Evolutionary conservation across 2,888 invertebrate species (phyloP).

Genomic region (Anoncus sp.): DNA sequence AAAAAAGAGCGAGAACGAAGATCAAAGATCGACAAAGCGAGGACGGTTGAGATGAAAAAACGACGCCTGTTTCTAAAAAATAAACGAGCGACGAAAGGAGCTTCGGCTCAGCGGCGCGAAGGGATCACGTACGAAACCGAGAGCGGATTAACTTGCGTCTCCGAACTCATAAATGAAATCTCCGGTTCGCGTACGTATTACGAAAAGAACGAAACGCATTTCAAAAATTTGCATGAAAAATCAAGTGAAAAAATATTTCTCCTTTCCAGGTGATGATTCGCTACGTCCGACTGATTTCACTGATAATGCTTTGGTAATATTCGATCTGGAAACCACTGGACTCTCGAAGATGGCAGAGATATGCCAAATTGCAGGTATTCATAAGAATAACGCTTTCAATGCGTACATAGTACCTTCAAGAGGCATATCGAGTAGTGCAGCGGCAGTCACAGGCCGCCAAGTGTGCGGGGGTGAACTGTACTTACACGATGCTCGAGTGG

Average conservation of each 20-base stretch:
- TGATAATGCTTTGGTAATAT: conserved; percentile 12
- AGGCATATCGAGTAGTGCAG: conserved; percentile 10
- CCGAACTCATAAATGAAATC: conserved; percentile 14
- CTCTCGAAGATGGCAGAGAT: conserved; percentile 12
- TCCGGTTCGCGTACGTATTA: neutral
- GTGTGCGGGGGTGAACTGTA: conserved; percentile 9
- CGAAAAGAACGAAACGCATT: neutral
- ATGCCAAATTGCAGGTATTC: conserved; percentile 26
- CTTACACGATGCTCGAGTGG: neutral
- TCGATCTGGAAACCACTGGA: conserved; percentile 29
- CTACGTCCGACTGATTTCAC: neutral
- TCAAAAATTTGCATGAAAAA: neutral
- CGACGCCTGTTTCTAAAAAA: conserved; percentile 27
- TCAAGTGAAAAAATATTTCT: neutral
- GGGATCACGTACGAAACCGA: conserved; percentile 40
- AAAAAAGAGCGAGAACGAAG: conserved; percentile 12
- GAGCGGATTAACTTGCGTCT: conserved; percentile 19
- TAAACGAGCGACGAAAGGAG: neutral
- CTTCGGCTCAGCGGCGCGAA: conserved; percentile 23
- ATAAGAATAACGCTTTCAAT: conserved; percentile 16
- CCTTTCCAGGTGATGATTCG: conserved; percentile 1
- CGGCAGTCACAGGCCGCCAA: conserved; percentile 18
- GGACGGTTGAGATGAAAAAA: conserved; percentile 25
- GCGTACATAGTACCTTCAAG: conserved; percentile 17
- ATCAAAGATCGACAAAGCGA: neutral